Evolutionary conservation across 2,113 vertebrate species (phyloP), one percentile per base, ranked within the genome.

Genomic region (Todiramphus chloris): DNA sequence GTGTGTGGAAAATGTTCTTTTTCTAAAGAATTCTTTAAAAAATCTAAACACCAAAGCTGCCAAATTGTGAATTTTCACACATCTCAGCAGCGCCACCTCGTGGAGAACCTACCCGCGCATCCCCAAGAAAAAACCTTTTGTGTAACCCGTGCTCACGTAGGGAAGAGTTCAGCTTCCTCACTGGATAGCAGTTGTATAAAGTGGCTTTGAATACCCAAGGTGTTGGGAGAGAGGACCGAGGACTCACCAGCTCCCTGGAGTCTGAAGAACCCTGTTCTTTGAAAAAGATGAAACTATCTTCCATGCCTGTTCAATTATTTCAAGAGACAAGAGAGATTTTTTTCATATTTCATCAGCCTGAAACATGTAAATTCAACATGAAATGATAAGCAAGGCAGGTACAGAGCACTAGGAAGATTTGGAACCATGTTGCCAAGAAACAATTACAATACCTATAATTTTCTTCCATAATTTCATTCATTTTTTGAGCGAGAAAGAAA

Each of bases 41-140:
- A 63, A 43, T 43, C 25, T 3, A 15, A 66, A 33, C 16, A 39
- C 63, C n/a, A n/a, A 75, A 94, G 53, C 15, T 62, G n/a, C 16
- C 7, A 6, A 74, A 59, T 11, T 74, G n/a, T 59, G 14, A 51
- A 19, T 28, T 18, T 35, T 94, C 75, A 20, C 56, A 13, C 41
- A 83, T 90, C 95, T 95, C 90, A 59, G 37, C 60, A 93, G 91
- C 78, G 93, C 96, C 97, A 97, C 37, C 93, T 95, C 87, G 92
- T 21, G 91, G 82, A 84, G 8, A 35, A 2, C 15, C 10, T 41
- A 10, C 28, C 28, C 30, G 6, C 10, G 3, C 27, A 27, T 10
- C 30, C 31, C 7, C 28, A 7, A 44, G 0, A 39, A 28, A 31
- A 77, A 92, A 25, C 2, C 12, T 28, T 39, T 62, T 31, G 24